A percentile compares a stretch with the other conserved stretches of the same genome.
Conservation (phyloP, 2,113 vertebrate species). For the Heterochromis multidens region DNA sequence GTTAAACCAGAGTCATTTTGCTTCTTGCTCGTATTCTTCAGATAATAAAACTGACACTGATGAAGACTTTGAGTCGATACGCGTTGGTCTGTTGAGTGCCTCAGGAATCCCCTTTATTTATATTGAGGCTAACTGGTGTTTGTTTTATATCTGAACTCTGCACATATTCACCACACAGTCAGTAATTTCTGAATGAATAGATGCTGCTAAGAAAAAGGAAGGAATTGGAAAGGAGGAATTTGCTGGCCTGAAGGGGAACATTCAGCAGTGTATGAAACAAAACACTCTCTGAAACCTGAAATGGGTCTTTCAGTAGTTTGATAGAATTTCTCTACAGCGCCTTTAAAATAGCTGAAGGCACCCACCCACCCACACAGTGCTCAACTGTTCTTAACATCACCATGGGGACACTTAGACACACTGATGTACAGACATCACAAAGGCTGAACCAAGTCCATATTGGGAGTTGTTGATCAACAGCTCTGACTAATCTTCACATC, state of each 20-base stretch:
- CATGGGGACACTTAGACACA: conserved; percentile 11
- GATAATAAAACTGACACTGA: not conserved
- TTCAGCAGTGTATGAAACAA: not conserved
- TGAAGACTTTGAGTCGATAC: no score
- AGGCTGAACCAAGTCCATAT: not conserved
- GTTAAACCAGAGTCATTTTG: not conserved
- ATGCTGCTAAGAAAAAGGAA: not conserved
- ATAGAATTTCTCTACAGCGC: not conserved
- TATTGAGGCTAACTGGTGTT: not conserved
- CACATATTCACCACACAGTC: not conserved
- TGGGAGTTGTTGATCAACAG: not conserved
- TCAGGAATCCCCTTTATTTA: no score
- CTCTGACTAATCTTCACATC: not conserved
- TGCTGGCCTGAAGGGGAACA: not conserved
- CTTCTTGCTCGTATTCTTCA: not conserved
- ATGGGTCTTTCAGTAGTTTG: not conserved
- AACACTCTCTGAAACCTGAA: not conserved
- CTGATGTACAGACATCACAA: not conserved
- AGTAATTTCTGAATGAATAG: not conserved
- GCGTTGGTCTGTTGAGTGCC: no score
- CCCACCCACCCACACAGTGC: conserved; percentile 15
- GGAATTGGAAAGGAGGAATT: not conserved
- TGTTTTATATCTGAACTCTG: not conserved
- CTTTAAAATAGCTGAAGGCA: not conserved
- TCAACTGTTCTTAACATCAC: conserved; percentile 28